phyloP scores from a whole-genome alignment of 2,113 vertebrate species.

The Atlantisia rogersi region DNA sequence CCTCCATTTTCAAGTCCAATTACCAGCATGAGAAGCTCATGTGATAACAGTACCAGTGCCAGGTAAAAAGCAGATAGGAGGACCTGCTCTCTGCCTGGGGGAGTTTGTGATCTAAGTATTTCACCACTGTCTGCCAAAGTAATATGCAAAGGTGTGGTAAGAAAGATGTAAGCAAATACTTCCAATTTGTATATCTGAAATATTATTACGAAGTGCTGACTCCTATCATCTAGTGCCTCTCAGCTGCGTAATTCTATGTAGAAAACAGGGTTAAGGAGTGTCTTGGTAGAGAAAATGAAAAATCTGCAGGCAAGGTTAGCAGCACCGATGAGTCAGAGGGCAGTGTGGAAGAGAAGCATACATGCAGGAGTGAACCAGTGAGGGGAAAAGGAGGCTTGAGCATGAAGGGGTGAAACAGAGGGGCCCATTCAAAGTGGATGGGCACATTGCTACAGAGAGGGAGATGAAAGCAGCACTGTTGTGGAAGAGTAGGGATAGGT shows the following conservation, averaged over 20 bases:
- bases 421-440: neutral
- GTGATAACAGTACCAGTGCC: neutral
- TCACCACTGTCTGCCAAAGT: slow-evolving; percentile 32
- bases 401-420: neutral
- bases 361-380: neutral
- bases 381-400: neutral
- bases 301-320: neutral
- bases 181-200: slow-evolving; percentile 55
- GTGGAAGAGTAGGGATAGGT: neutral
- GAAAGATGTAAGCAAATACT: slow-evolving; percentile 47
- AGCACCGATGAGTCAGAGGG: neutral
- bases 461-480: neutral
- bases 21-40: slow-evolving; percentile 1
- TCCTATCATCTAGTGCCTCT: slow-evolving; percentile 20
- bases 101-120: slow-evolving; percentile 33
- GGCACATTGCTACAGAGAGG: neutral
- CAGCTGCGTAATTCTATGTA: neutral
- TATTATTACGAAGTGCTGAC: slow-evolving; percentile 40
- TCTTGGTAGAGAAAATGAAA: neutral
- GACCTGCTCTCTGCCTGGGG: slow-evolving; percentile 13
- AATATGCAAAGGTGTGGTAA: slow-evolving; percentile 41
- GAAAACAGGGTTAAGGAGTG: slow-evolving; percentile 8
- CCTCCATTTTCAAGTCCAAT: neutral
- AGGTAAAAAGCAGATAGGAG: slow-evolving; percentile 10
- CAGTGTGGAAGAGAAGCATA: neutral